phyloP scores from a whole-genome alignment of 2,888 invertebrate species.

The Philereme vetulata region DNA sequence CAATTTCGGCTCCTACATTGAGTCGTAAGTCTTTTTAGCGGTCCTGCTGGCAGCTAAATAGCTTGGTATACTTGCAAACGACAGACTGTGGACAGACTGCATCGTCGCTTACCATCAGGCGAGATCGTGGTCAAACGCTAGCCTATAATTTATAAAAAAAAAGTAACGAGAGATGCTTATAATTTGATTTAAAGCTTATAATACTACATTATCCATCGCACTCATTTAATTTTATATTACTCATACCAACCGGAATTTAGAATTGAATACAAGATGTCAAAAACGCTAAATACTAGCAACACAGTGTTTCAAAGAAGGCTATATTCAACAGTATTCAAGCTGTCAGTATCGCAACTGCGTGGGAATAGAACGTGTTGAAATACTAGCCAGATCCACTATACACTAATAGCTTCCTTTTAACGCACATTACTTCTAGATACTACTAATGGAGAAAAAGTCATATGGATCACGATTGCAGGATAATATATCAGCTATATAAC shows the following conservation, averaged over 20 bases:
- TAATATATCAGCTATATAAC: no score
- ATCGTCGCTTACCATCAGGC: no score
- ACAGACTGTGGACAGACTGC: no score
- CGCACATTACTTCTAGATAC: constrained; percentile 2
- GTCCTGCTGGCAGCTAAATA: no score
- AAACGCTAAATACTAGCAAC: constrained; percentile 24
- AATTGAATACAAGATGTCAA: constrained; percentile 18
- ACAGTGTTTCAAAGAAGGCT: constrained; percentile 26
- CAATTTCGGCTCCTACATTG: no score
- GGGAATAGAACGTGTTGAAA: constrained; percentile 55
- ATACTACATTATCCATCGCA: no score
- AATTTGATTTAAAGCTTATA: no score
- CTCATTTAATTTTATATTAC: background rate
- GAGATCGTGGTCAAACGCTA: no score
- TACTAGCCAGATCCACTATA: constrained; percentile 43
- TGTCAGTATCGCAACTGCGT: constrained; percentile 43
- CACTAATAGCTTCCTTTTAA: constrained; percentile 55
- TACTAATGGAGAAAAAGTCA: background rate
- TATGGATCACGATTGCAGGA: background rate
- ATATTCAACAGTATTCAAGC: constrained; percentile 23
- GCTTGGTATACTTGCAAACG: no score
- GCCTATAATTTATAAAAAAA: no score
- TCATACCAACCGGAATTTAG: background rate
- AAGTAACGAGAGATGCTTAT: no score
- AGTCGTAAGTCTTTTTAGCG: no score